Conservation (phyloP, 2,888 invertebrate species). For the Leucophenga maculata region DNA sequence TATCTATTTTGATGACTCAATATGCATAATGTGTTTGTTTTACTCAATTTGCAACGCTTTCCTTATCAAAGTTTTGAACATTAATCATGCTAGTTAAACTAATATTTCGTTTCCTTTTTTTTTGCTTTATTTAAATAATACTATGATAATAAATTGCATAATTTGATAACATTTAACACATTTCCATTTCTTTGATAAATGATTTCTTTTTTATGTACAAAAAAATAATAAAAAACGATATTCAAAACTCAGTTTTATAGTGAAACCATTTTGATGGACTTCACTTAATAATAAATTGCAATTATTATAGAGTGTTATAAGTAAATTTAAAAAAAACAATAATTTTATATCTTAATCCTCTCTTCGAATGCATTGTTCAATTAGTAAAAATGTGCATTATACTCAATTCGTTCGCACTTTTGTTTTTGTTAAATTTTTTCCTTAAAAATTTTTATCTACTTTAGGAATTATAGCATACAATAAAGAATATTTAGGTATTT, state of each 20-base stretch:
- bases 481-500: constrained; percentile 4
- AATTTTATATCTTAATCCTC: not conserved
- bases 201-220: constrained; percentile 44
- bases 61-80: not conserved
- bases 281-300: constrained; percentile 10
- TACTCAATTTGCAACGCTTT: not conserved
- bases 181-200: constrained; percentile 48
- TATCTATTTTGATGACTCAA: constrained; percentile 7
- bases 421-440: not conserved
- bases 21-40: not conserved
- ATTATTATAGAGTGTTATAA: not conserved
- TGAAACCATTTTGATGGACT: constrained; percentile 10
- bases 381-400: constrained; percentile 10
- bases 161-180: constrained; percentile 68
- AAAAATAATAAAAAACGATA: constrained; percentile 39
- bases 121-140: constrained; percentile 49
- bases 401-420: not conserved
- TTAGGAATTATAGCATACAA: constrained; percentile 16
- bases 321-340: constrained; percentile 6
- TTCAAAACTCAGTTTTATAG: constrained; percentile 14
- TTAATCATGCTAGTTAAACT: not conserved
- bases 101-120: not conserved
- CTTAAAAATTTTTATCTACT: not conserved
- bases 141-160: constrained; percentile 67
- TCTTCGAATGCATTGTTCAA: constrained; percentile 3